phyloP scores from a whole-genome alignment of 2,797 vertebrate species.

The Notamacropus eugenii region DNA sequence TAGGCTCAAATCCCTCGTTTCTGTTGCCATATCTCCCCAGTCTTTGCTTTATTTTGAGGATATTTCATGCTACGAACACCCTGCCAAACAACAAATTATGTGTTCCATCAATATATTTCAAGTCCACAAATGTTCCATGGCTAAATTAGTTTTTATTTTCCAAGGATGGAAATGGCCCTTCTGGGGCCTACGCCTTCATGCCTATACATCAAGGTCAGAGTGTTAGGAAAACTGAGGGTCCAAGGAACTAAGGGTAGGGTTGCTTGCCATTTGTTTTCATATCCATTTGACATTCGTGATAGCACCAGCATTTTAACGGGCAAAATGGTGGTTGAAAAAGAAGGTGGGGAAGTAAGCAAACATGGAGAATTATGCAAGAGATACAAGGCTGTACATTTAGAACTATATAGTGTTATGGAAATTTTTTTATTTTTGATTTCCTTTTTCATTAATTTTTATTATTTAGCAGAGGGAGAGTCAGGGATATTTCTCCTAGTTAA shows the following conservation, averaged over 20 bases:
- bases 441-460: neutral
- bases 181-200: neutral
- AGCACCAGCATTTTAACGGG: neutral
- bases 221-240: neutral
- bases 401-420: neutral
- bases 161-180: neutral
- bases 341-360: neutral
- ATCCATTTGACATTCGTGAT: neutral
- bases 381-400: neutral
- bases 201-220: constrained; percentile 1
- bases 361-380: neutral
- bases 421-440: neutral
- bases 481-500: neutral
- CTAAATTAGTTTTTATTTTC: neutral
- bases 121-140: neutral
- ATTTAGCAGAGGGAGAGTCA: neutral
- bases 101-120: constrained; percentile 1
- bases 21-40: neutral
- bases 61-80: neutral
- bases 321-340: neutral
- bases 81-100: neutral
- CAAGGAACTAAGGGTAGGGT: neutral
- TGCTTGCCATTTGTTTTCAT: neutral
- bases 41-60: neutral
- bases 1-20: neutral